Base-by-base conservation (phyloP, 2,888 invertebrate species). In the Apotomis turbidana region DNA sequence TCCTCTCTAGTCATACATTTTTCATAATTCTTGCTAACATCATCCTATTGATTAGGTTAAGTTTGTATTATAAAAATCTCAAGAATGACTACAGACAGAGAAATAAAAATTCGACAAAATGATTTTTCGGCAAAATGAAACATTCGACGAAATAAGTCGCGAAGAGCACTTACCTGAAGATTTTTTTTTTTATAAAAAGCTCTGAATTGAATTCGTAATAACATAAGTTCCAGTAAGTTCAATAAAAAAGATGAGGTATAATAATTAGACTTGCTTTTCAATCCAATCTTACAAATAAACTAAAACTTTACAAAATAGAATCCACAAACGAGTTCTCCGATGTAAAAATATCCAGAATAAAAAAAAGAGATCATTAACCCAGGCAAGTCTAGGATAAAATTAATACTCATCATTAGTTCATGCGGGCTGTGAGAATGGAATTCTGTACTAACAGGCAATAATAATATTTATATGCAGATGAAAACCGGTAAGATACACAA, bases 331-430 rank as follows among this genome's bases (percentile, higher is more conserved):
- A 44, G 61, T 49, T 61, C 4, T 51, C 44, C n/a, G 51, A 51
- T 41, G 27, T 57, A 61, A 71, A 62, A 71, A 68, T 67, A 67
- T 57, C 49, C 49, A 36, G 71, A 62, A 71, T 60, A 71, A 71
- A 68, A 68, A 70, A 70, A 63, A 59, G 54, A 63, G 68, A 63
- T 68, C 68, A 68, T 68, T 68, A 63, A 72, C 62, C 71, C 61
- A 44, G n/a, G 46, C 72, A 63, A 72, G 72, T 72, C 68, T 72
- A 58, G 72, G 72, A 68, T 72, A 68, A 72, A 72, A 72, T 72
- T 72, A 72, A 72, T 72, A 63, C 62, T 36, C 68, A 63, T 72
- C 72, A 72, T 72, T 72, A 72, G 72, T 72, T 52, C 46, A n/a
- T 72, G 44, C 57, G 62, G 44, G 58, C 49, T 64, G 68, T 72